Evolutionary conservation across 2,888 invertebrate genomes (phyloP).

Genomic region (Pedicia rivosa): DNA sequence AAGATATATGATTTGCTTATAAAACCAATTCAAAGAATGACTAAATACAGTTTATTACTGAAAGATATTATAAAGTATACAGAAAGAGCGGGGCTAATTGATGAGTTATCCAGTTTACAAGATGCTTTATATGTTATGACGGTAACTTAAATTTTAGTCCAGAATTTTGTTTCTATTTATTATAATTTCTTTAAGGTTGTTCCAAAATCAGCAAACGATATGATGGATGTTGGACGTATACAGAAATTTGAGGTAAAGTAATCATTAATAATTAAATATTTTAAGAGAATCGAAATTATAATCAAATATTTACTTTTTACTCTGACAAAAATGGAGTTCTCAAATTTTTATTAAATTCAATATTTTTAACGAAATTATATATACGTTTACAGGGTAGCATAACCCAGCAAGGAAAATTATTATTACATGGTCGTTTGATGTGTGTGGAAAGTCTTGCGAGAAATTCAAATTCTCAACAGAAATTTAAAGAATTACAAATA

Average conservation of each 20-base stretch:
- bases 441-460: conserved; percentile 49
- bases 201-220: conserved; percentile 97
- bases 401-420: conserved; percentile 87
- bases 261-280: too few relatives aligned
- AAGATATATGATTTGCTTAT: conserved; percentile 90
- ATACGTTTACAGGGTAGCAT: conserved; percentile 57
- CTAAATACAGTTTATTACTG: conserved; percentile 88
- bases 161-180: not conserved
- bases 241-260: conserved; percentile 73
- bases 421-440: conserved; percentile 66
- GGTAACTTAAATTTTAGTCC: conserved; percentile 28
- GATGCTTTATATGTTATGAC: conserved; percentile 78
- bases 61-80: conserved; percentile 85
- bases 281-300: too few relatives aligned
- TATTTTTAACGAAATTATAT: too few relatives aligned
- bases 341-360: too few relatives aligned
- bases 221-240: conserved; percentile 96
- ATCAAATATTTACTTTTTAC: too few relatives aligned
- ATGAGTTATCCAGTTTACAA: conserved; percentile 60
- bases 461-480: conserved; percentile 21
- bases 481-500: conserved; percentile 72
- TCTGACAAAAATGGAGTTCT: too few relatives aligned
- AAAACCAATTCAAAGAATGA: conserved; percentile 96
- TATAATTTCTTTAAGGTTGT: not conserved
- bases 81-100: conserved; percentile 59